Evolutionary conservation across 2,113 vertebrate genomes (phyloP).

Genomic region (Cromileptes altivelis): DNA sequence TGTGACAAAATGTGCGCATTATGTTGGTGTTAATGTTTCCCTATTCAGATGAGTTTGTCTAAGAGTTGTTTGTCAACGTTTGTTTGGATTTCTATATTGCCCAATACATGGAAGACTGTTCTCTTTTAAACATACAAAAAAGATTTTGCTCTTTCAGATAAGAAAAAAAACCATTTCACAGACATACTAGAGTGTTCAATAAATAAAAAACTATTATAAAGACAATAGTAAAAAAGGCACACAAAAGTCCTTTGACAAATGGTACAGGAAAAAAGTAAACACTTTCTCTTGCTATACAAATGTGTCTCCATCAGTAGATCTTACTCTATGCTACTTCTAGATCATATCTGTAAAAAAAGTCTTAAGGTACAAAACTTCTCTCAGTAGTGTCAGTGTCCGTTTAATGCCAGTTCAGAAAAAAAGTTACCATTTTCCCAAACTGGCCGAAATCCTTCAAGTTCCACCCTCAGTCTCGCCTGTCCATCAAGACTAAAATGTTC

Average conservation of each 20-base stretch:
- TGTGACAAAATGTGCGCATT: constrained; percentile 60
- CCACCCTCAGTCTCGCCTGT: constrained; percentile 73
- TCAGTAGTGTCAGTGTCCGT: constrained; percentile 88
- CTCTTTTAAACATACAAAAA: constrained; percentile 90
- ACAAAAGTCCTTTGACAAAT: constrained; percentile 96
- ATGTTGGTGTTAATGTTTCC: constrained; percentile 62
- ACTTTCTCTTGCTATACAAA: constrained; percentile 89
- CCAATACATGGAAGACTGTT: constrained; percentile 93
- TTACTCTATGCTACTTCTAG: constrained; percentile 85
- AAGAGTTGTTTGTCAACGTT: constrained; percentile 78
- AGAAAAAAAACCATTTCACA: constrained; percentile 82
- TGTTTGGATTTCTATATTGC: constrained; percentile 92
- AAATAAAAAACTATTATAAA: constrained; percentile 92
- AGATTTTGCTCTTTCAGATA: constrained; percentile 80
- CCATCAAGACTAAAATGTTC: constrained; percentile 84
- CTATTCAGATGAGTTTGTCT: constrained; percentile 71
- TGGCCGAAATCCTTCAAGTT: constrained; percentile 83
- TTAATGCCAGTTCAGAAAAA: constrained; percentile 81
- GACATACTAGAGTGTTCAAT: constrained; percentile 89
- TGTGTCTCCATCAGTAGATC: constrained; percentile 90
- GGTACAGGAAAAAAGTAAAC: constrained; percentile 91
- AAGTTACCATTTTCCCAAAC: constrained; percentile 69
- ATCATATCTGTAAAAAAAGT: constrained; percentile 82
- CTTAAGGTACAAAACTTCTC: constrained; percentile 90
- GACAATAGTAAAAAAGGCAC: constrained; percentile 99